These are phyloP conservation scores for Heliconius hewitsoni DNA, from an alignment of 1,140 invertebrate genomes.

Conservation along the genomic window DNA sequence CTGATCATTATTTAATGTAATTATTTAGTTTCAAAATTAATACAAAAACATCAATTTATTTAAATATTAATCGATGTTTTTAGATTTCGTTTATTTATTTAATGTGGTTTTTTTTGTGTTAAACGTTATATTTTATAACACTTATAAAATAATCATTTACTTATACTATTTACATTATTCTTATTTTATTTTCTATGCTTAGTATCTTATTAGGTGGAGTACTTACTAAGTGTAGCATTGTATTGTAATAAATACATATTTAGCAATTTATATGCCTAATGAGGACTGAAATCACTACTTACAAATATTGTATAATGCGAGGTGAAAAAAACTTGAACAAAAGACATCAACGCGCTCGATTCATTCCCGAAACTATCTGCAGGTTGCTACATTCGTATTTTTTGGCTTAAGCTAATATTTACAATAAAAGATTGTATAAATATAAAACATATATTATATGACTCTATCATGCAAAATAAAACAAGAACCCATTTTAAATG, in stretches of 20 bases:
- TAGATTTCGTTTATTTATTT: too few relatives aligned
- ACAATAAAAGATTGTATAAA: not conserved
- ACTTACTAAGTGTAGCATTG: too few relatives aligned
- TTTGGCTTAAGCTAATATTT: not conserved
- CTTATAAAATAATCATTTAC: too few relatives aligned
- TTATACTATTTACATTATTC: too few relatives aligned
- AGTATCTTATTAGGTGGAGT: too few relatives aligned
- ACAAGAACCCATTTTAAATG: not conserved
- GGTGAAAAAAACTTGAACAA: slow-evolving; percentile 27
- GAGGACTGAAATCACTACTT: not conserved
- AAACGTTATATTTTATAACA: too few relatives aligned
- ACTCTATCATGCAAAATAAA: not conserved
- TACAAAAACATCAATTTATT: too few relatives aligned
- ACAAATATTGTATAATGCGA: slow-evolving; percentile 1
- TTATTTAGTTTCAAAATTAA: slow-evolving; percentile 52
- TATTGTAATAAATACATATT: not conserved
- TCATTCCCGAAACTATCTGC: slow-evolving; percentile 23
- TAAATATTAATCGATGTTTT: too few relatives aligned
- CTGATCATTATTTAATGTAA: slow-evolving; percentile 77
- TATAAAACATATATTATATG: not conserved
- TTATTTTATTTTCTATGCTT: too few relatives aligned
- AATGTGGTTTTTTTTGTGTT: too few relatives aligned
- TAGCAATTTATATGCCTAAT: not conserved
- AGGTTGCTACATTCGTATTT: not conserved
- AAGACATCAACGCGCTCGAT: slow-evolving; percentile 40